Evolutionary conservation across 2,113 vertebrate species (phyloP).

Genomic region (Hemiprocne comata): DNA sequence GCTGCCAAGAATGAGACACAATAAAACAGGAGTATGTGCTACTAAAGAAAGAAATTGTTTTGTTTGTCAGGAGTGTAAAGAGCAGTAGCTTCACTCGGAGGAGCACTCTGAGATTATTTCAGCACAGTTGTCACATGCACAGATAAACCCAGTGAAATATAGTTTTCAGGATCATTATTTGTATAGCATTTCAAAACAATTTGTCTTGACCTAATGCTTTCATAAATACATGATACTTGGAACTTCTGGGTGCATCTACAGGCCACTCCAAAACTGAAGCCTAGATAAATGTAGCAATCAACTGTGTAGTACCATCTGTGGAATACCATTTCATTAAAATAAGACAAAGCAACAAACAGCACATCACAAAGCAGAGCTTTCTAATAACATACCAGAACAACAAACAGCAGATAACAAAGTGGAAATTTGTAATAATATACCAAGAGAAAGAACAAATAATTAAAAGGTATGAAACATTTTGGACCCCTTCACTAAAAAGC

Average conservation of each 20-base stretch:
- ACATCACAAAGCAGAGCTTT: background rate
- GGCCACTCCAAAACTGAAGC: background rate
- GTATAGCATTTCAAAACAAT: slow-evolving; percentile 33
- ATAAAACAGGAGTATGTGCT: slow-evolving; percentile 56
- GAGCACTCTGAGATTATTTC: slow-evolving; percentile 56
- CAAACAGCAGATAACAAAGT: background rate
- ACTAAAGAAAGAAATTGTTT: slow-evolving; percentile 67
- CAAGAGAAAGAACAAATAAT: background rate
- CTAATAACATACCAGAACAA: background rate
- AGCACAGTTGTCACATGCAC: slow-evolving; percentile 43
- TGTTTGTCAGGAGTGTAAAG: slow-evolving; percentile 50
- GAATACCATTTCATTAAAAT: background rate
- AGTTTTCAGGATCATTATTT: slow-evolving; percentile 39
- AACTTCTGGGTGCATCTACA: background rate
- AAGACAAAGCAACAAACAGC: background rate
- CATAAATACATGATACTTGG: background rate
- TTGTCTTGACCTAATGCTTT: slow-evolving; percentile 33
- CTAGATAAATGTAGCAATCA: background rate
- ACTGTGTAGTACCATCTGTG: background rate
- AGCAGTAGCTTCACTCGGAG: slow-evolving; percentile 52
- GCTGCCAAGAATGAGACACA: slow-evolving; percentile 50
- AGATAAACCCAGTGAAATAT: slow-evolving; percentile 49
- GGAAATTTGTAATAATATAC: background rate
- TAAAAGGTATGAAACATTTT: background rate
- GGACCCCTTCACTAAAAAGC: background rate